Percentiles rank a stretch among this genome's conserved stretches.
Evolutionary conservation across 2,797 vertebrate species (phyloP).

Genomic region (Peromyscus nudipes): DNA sequence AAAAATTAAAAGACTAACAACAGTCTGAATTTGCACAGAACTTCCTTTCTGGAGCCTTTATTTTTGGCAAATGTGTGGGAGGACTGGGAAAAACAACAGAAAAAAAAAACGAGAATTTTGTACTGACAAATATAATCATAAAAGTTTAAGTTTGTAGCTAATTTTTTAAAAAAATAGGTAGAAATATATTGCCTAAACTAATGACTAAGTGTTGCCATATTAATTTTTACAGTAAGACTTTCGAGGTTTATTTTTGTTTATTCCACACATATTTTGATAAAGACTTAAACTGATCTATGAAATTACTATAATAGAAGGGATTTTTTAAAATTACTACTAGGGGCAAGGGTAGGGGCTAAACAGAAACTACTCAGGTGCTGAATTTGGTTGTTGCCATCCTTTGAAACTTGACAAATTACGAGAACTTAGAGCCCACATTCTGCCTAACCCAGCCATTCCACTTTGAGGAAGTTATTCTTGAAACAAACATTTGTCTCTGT

Average conservation of each 20-base stretch:
- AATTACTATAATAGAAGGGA: not conserved
- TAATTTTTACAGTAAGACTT: not conserved
- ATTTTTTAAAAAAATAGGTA: slow-evolving; percentile 40
- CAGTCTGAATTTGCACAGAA: slow-evolving; percentile 62
- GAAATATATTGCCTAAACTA: slow-evolving; percentile 35
- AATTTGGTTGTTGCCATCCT: not conserved
- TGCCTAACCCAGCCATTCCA: not conserved
- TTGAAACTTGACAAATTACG: not conserved
- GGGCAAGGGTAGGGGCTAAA: not conserved
- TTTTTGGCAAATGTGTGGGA: slow-evolving; percentile 73
- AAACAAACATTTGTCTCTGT: not conserved
- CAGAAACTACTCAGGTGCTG: not conserved
- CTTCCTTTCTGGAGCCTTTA: slow-evolving; percentile 72
- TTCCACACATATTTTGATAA: not conserved
- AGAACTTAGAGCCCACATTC: not conserved
- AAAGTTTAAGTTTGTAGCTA: slow-evolving; percentile 39
- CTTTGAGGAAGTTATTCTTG: slow-evolving; percentile 32
- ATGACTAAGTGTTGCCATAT: not conserved
- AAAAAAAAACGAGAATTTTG: slow-evolving; percentile 16
- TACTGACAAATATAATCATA: slow-evolving; percentile 16
- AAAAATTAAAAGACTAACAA: slow-evolving; percentile 62
- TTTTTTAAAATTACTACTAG: not conserved
- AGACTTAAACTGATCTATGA: not conserved
- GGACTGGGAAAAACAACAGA: slow-evolving; percentile 16
- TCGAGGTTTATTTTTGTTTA: slow-evolving; percentile 22